Conservation (phyloP, 2,888 invertebrate species). For the Habroteleia sp. region DNA sequence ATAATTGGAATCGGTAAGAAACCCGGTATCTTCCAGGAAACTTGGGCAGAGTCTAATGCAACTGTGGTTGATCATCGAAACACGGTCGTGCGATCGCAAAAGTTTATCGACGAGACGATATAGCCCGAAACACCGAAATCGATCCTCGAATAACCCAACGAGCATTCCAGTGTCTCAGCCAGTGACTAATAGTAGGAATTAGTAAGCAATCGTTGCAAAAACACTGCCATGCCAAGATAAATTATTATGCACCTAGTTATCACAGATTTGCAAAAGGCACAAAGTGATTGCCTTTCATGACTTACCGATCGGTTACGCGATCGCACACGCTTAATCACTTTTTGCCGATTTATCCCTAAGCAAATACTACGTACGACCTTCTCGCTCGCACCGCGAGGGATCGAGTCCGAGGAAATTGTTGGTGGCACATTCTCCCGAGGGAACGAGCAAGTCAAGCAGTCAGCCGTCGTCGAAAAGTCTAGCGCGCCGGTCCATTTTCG, state of each 20-base stretch:
- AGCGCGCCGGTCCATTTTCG: constrained; percentile 58
- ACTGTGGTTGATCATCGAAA: constrained; percentile 38
- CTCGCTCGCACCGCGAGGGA: constrained; percentile 17
- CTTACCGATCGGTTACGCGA: too few relatives aligned
- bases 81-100: constrained; percentile 28
- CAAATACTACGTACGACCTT: constrained; percentile 16
- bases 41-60: constrained; percentile 1
- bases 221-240: too few relatives aligned
- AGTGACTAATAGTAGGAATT: too few relatives aligned
- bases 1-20: constrained; percentile 51
- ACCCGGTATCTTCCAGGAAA: constrained; percentile 47
- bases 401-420: constrained; percentile 48
- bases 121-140: too few relatives aligned
- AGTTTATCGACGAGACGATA: too few relatives aligned
- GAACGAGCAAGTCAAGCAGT: constrained; percentile 25
- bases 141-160: too few relatives aligned
- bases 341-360: not conserved
- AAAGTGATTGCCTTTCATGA: too few relatives aligned
- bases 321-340: too few relatives aligned
- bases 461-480: constrained; percentile 51
- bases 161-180: too few relatives aligned
- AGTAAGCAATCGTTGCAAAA: too few relatives aligned
- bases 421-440: constrained; percentile 37
- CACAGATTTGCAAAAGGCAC: too few relatives aligned
- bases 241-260: too few relatives aligned